Evolutionary conservation across 2,113 vertebrate genomes (phyloP).

Genomic region (Albula glossodonta): DNA sequence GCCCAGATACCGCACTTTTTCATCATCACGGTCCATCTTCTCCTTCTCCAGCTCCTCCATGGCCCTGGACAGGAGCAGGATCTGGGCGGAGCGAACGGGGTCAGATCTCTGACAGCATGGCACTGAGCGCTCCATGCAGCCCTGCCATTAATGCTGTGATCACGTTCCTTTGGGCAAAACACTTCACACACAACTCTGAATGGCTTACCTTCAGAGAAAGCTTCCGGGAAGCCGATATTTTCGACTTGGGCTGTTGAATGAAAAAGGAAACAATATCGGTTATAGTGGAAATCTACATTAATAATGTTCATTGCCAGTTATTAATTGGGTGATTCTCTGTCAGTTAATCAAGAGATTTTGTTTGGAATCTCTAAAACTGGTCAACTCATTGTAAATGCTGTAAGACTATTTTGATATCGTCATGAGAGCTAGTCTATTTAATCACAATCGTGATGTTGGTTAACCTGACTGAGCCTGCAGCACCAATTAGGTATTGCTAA

Average conservation of each 20-base stretch:
- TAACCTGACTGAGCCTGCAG: too few species aligned
- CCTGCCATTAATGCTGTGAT: not conserved
- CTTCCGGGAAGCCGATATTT: slow-evolving; percentile 87
- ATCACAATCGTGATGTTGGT: too few species aligned
- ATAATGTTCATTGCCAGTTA: too few species aligned
- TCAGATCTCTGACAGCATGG: not conserved
- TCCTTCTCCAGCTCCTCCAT: slow-evolving; percentile 70
- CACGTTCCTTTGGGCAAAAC: not conserved
- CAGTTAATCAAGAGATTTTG: too few species aligned
- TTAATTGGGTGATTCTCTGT: too few species aligned
- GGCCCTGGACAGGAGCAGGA: slow-evolving; percentile 64
- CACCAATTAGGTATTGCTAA: too few species aligned
- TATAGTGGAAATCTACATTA: not conserved
- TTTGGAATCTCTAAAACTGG: too few species aligned
- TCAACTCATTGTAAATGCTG: too few species aligned
- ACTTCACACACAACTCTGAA: not conserved
- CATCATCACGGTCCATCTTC: slow-evolving; percentile 61
- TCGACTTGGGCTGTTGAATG: slow-evolving; percentile 77
- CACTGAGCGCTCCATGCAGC: too few species aligned
- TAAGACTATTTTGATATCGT: too few species aligned
- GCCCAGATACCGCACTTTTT: slow-evolving; percentile 60
- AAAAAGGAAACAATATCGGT: not conserved
- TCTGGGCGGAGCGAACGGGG: slow-evolving; percentile 31
- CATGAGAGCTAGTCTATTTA: too few species aligned
- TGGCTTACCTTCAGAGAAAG: slow-evolving; percentile 79